Conservation (phyloP, 2,888 invertebrate genomes). For the Acanthosepion pharaonis region DNA sequence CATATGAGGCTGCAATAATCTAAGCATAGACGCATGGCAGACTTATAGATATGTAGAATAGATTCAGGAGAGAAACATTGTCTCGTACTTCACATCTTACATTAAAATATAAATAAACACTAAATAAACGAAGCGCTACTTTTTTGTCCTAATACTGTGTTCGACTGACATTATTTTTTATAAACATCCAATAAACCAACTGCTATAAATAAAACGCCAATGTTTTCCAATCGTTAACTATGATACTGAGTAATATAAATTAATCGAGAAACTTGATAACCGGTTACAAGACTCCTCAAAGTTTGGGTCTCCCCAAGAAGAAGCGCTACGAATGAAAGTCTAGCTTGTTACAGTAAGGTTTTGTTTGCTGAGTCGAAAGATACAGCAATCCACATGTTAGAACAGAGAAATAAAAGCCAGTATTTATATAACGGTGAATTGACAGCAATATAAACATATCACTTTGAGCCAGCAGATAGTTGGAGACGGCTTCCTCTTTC, state of each 20-base stretch:
- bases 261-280: neutral
- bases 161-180: too few species aligned
- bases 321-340: neutral
- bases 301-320: neutral
- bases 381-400: neutral
- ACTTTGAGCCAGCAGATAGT: slow-evolving; percentile 23
- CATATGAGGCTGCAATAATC: too few species aligned
- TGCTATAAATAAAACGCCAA: too few species aligned
- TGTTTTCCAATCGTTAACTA: neutral
- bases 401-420: slow-evolving; percentile 11
- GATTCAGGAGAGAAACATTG: too few species aligned
- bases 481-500: neutral
- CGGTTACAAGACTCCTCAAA: neutral
- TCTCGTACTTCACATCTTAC: too few species aligned
- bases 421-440: neutral
- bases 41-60: too few species aligned
- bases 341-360: neutral
- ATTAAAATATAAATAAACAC: too few species aligned
- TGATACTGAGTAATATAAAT: too few species aligned
- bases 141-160: too few species aligned
- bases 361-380: slow-evolving; percentile 20
- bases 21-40: too few species aligned
- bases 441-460: slow-evolving; percentile 12
- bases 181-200: too few species aligned
- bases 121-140: too few species aligned